Conservation (phyloP, 2,113 vertebrate genomes). For the Xenopus borealis region DNA sequence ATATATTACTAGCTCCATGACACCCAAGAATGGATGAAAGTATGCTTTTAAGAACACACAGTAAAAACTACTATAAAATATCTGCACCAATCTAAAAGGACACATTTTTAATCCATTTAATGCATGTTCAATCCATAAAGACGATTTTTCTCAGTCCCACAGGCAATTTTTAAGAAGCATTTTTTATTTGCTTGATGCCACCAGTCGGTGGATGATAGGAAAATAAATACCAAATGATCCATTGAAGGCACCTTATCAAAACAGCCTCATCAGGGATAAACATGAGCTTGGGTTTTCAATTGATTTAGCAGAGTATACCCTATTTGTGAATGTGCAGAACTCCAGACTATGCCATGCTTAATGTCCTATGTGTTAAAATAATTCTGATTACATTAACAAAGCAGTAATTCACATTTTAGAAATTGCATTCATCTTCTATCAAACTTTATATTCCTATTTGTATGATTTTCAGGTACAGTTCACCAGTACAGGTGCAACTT, state of each 20-base stretch:
- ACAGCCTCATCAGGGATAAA: neutral
- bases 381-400: no score
- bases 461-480: no score
- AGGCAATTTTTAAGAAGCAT: constrained; percentile 46
- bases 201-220: constrained; percentile 45
- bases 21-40: constrained; percentile 32
- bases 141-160: constrained; percentile 49
- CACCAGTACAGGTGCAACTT: no score
- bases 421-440: no score
- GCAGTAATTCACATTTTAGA: no score
- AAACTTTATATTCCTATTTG: no score
- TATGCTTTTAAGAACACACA: neutral
- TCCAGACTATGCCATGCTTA: no score
- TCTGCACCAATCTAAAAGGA: constrained; percentile 46
- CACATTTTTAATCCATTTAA: constrained; percentile 48
- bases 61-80: constrained; percentile 49
- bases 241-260: constrained; percentile 19
- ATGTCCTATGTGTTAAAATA: no score
- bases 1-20: neutral
- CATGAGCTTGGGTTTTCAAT: neutral
- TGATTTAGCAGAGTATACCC: no score
- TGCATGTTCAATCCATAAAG: constrained; percentile 47
- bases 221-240: constrained; percentile 56
- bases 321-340: no score
- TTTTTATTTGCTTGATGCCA: constrained; percentile 45